Evolutionary conservation across 1,140 invertebrate species (phyloP).

Genomic region (Arctopsyche grandis): DNA sequence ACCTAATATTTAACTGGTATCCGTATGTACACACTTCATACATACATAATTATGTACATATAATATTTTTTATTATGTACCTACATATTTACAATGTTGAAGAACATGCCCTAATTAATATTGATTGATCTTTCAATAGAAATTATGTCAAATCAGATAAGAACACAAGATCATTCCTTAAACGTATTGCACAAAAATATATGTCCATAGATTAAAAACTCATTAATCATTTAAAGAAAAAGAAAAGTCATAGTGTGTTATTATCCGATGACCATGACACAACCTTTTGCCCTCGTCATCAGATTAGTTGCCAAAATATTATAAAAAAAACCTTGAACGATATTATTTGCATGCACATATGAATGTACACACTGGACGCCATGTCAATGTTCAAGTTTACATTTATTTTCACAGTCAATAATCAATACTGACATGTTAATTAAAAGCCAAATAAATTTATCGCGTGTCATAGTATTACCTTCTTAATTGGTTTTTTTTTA

Average conservation of each 20-base stretch:
- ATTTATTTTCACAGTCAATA: background rate
- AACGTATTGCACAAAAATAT: too few relatives aligned
- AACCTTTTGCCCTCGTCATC: background rate
- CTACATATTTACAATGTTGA: too few relatives aligned
- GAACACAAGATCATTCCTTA: too few relatives aligned
- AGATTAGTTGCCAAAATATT: background rate
- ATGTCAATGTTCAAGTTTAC: slow-evolving; percentile 15
- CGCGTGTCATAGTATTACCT: background rate
- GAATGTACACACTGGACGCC: background rate
- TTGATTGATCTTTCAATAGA: too few relatives aligned
- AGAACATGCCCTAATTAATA: too few relatives aligned
- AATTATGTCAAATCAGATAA: too few relatives aligned
- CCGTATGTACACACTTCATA: too few relatives aligned
- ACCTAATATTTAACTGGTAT: too few relatives aligned
- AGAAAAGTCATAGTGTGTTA: background rate
- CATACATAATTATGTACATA: too few relatives aligned
- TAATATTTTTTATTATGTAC: too few relatives aligned
- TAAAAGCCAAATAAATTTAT: background rate
- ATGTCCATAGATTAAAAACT: slow-evolving; percentile 7
- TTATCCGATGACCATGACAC: slow-evolving; percentile 17
- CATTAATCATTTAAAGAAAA: slow-evolving; percentile 9
- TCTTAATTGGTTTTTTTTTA: background rate
- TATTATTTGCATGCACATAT: background rate
- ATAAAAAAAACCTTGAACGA: background rate
- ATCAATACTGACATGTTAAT: background rate